Conservation (phyloP, 2,797 vertebrate species). For the Intellagama lesueurii region DNA sequence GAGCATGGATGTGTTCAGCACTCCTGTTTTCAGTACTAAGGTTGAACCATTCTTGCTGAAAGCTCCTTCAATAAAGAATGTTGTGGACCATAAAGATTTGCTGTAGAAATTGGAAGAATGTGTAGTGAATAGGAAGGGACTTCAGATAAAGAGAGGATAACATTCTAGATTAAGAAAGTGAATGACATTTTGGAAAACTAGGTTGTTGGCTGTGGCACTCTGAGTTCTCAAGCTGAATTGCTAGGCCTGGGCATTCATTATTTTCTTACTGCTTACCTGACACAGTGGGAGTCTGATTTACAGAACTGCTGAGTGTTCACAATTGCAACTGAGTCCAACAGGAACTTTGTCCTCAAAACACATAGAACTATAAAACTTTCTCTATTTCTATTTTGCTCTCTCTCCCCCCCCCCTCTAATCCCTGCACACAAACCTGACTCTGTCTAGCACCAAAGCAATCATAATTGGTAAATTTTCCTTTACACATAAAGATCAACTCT, state of each 20-base stretch:
- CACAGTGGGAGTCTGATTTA: conserved; percentile 13
- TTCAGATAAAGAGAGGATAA: conserved; percentile 28
- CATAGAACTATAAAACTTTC: neutral
- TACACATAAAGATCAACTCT: neutral
- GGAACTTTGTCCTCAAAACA: conserved; percentile 18
- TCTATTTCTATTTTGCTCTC: neutral
- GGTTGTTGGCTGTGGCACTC: conserved; percentile 20
- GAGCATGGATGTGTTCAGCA: neutral
- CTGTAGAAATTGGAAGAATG: conserved; percentile 21
- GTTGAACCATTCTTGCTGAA: neutral
- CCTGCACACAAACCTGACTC: neutral
- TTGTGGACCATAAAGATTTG: conserved; percentile 25
- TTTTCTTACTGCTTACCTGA: conserved; percentile 36
- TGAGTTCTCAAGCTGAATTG: conserved; percentile 26
- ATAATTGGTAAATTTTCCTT: neutral
- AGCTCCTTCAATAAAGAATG: conserved; percentile 15
- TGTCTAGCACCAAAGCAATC: neutral
- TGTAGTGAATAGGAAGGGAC: conserved; percentile 10
- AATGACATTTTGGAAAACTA: conserved; percentile 32
- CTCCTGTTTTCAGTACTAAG: neutral
- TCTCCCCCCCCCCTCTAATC: neutral
- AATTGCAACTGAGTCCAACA: conserved; percentile 25
- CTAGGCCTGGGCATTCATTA: conserved; percentile 35
- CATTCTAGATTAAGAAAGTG: conserved; percentile 32
- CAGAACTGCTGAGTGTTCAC: conserved; percentile 32